Evolutionary conservation across 2,888 invertebrate species (phyloP).

Genomic region (Agrotis puta): DNA sequence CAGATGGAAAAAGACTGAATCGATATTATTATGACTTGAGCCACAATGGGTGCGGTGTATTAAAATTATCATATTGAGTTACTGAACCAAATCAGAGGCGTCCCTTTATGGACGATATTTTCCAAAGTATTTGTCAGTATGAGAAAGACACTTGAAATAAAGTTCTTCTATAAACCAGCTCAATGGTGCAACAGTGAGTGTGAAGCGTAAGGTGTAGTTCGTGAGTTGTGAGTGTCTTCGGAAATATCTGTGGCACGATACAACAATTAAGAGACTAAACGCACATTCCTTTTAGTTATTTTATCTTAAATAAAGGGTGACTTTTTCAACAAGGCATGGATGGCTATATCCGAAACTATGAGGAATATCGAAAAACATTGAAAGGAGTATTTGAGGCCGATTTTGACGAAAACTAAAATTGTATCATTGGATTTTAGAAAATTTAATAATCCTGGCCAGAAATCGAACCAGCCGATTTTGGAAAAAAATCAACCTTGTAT

Average conservation of each 20-base stretch:
- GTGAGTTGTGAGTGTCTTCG: not conserved
- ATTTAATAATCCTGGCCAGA: too few relatives aligned
- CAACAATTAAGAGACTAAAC: not conserved
- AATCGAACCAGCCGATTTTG: too few relatives aligned
- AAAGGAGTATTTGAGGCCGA: too few relatives aligned
- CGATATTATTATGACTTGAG: constrained; percentile 1
- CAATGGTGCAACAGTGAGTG: not conserved
- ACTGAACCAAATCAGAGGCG: not conserved
- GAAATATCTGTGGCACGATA: constrained; percentile 7
- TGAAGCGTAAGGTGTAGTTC: not conserved
- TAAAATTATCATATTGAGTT: not conserved
- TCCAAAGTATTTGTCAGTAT: constrained; percentile 11
- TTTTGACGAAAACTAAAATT: too few relatives aligned
- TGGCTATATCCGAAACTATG: too few relatives aligned
- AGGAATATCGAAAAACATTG: too few relatives aligned
- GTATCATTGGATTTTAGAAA: too few relatives aligned
- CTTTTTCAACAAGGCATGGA: too few relatives aligned
- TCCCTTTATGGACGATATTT: constrained; percentile 15
- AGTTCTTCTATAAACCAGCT: not conserved
- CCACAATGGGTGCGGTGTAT: not conserved
- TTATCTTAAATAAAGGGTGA: too few relatives aligned
- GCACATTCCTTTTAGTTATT: not conserved
- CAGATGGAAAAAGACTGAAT: constrained; percentile 8
- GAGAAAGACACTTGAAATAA: not conserved
- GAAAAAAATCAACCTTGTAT: too few relatives aligned